Base-by-base conservation (phyloP, 2,888 invertebrate genomes). In the Hyles lineata region DNA sequence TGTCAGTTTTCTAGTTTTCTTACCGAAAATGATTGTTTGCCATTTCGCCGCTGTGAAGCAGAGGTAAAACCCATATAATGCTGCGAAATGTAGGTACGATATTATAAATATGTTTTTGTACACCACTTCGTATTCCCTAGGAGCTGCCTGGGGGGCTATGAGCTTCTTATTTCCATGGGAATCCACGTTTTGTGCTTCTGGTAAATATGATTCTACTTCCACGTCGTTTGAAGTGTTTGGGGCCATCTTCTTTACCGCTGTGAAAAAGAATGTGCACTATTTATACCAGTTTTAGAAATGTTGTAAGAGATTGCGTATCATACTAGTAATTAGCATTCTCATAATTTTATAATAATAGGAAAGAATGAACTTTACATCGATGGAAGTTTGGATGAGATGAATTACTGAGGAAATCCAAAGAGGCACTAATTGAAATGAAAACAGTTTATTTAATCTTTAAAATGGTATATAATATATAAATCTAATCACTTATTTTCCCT, bases 1-100 rank as follows among this genome's bases (percentile, higher is more conserved):
- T 43, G 11, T 15, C 11, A 11, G 2, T 43, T 43, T 5, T 52
- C 1, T 35, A 63, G 29, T 70, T 55, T 11, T 74, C 78, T 77
- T 76, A 81, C 82, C 72, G 58, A 81, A 79, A 1, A 77, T 19
- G 7, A 83, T 63, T 9, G 81, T 78, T 0, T 43, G 52, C 81
- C 78, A 82, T 76, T 81, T 78, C 3, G 79, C 82, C 32, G 76
- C 73, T 7, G 77, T 81, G 23, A 79, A 79, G 67, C 79, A 78
- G 25, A 82, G 73, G 72, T 80, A 81, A 67, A 82, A 43, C 43
- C 83, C 86, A 77, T 85, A 85, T 74, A 82, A 76, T 17, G 82
- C 82, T 29, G 81, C 76, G 29, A 74, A 23, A 73, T 80, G 79
- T 71, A 80, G 74, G 72, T 78, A 81, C 1, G 58, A 61, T 61